Evolutionary conservation across 2,888 invertebrate genomes (phyloP), one percentile per base, ranked within the genome.

Genomic region (Lithophane leautieri): DNA sequence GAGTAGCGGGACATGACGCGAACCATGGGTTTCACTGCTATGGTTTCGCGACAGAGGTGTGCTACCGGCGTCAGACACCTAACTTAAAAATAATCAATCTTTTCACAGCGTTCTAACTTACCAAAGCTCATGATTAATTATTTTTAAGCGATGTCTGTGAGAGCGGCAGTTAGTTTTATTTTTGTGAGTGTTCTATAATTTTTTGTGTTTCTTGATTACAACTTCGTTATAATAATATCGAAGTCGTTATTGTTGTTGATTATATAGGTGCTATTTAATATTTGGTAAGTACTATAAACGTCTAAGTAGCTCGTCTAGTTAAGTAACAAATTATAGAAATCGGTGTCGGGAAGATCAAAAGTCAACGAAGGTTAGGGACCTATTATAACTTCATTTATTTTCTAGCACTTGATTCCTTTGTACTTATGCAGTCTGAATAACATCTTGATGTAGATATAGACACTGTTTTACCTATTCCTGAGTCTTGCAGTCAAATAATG

Each of bases 251-350:
- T n/a, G n/a, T n/a, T n/a, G n/a, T n/a, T n/a, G n/a, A n/a, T n/a
- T n/a, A n/a, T n/a, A n/a, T n/a, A 34, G 34, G 72, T 71, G 71
- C 70, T 70, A 34, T 0, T 56, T 28, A 8, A 16, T 50, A 34
- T 72, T 28, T 44, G 8, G 22, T 56, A 25, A 54, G n/a, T 19
- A 50, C 2, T 67, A 22, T 28, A 28, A 34, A 47, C 14, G 14
- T 22, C 22, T 47, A 22, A 14, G 25, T 28, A 25, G 65, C 9
- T 22, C 4, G 12, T 28, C 22, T n/a, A 25, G 8, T 2, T 25
- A 25, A 11, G 2, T 9, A 52, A 52, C 2, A 50, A 47, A 47
- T 47, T 47, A 47, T 16, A 47, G 7, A 50, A 44, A 67, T 47
- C 28, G 40, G 14, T 70, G 44, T 22, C 19, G 28, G 34, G 19